These are phyloP conservation scores for Griposia aprilina DNA, from an alignment of 2,888 invertebrate genomes.

Conservation along the genomic window DNA sequence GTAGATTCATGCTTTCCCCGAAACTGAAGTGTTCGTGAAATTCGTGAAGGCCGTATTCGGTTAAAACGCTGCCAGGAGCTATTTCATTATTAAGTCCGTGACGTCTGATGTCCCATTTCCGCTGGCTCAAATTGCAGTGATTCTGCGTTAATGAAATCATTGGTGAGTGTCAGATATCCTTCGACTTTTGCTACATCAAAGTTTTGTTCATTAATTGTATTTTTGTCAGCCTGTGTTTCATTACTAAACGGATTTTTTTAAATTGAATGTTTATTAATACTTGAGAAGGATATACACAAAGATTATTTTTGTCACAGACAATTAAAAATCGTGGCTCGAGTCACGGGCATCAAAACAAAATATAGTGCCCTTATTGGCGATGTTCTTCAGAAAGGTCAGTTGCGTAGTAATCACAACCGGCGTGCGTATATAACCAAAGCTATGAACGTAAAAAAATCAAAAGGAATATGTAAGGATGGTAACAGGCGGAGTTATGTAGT, in stretches of 20 bases:
- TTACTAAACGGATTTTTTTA: no score
- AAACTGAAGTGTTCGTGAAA: slow-evolving; percentile 7
- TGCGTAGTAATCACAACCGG: no score
- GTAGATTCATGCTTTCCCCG: neutral
- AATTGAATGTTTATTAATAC: neutral
- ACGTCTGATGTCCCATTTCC: slow-evolving; percentile 5
- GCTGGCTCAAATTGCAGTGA: neutral
- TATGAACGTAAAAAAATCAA: no score
- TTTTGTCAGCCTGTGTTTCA: neutral
- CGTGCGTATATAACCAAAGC: no score
- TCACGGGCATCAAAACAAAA: neutral
- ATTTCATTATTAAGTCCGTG: neutral
- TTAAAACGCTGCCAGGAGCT: slow-evolving; percentile 1
- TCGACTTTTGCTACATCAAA: neutral
- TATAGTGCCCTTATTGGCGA: no score
- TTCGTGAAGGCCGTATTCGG: slow-evolving; percentile 7
- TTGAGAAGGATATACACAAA: neutral
- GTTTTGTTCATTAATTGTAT: neutral
- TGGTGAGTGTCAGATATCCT: neutral
- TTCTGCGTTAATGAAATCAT: slow-evolving; percentile 1
- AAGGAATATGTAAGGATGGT: no score
- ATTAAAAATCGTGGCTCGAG: neutral
- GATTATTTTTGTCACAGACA: neutral
- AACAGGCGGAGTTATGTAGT: neutral
- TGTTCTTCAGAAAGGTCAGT: no score